Evolutionary conservation across 2,113 vertebrate species (phyloP), one percentile per base, ranked within the genome.

Genomic region (Mormyrus iriodes): DNA sequence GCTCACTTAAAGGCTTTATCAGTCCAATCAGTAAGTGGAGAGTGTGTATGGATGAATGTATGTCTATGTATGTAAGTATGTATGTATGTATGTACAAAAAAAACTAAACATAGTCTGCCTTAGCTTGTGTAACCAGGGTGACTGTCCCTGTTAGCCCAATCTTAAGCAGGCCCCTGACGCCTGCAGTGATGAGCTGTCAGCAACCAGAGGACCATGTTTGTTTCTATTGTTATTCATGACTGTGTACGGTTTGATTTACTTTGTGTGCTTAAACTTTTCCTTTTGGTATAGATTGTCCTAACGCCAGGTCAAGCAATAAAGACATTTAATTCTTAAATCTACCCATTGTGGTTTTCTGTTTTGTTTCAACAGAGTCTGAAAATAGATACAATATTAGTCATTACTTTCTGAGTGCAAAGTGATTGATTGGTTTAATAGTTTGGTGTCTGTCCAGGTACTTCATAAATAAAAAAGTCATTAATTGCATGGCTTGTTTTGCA

Each of bases 221-320:
- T 95, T 97, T 97, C 95, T 97, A 96, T 97, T 94, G 94, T 97
- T 97, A 95, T 93, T 96, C 93, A 92, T 94, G 94, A 95, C 94
- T 96, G 94, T 96, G 93, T 96, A 94, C 95, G 93, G 96, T 97
- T 97, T 96, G 94, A 96, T 96, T 96, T 97, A 95, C 95, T 97
- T 94, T 97, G 96, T 97, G 96, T 97, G 97, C 96, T 97, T 95
- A 97, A 95, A 97, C 94, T 95, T 94, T 96, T 98, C 95, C 95
- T 97, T 98, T 97, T 98, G 97, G 97, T 98, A 97, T 97, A 97
- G 97, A 97, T 97, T 97, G 97, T 98, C 97, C 96, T 97, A 97
- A 97, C 94, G 95, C 96, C 97, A 98, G 97, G 97, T 97, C 97
- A 97, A 98, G 97, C 97, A 99, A 99, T 99, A 98, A 99, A 97